Percentiles rank a stretch among this genome's conserved stretches.
phyloP scores from a whole-genome alignment of 2,113 vertebrate genomes.

The Nothoprocta perdicaria region DNA sequence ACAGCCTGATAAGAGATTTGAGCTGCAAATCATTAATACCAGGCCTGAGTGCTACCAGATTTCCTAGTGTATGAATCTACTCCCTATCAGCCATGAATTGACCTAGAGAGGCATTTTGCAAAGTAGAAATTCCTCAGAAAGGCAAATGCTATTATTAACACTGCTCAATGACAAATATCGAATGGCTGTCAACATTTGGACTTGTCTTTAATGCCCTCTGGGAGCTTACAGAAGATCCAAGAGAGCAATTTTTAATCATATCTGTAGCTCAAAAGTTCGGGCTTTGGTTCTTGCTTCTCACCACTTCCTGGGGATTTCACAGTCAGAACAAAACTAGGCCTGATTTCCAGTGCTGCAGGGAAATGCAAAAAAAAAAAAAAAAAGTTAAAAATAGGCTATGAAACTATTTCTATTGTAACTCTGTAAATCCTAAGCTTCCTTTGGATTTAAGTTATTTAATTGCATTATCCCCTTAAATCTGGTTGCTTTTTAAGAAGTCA shows the following conservation, averaged over 20 bases:
- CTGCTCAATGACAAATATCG: neutral
- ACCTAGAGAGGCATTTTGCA: neutral
- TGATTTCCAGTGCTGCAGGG: neutral
- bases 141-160: neutral
- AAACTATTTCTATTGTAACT: neutral
- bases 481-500: neutral
- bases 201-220: neutral
- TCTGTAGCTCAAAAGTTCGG: neutral
- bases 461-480: neutral
- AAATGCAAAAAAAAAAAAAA: neutral
- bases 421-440: neutral
- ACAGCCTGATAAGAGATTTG: neutral
- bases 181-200: neutral
- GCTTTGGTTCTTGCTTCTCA: neutral
- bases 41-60: neutral
- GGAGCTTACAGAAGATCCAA: neutral
- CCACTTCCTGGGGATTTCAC: neutral
- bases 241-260: neutral
- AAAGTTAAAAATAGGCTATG: neutral
- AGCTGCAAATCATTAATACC: neutral
- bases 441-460: neutral
- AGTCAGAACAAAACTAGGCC: neutral
- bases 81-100: neutral
- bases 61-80: neutral
- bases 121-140: neutral